Base-by-base conservation (phyloP, 2,797 vertebrate species). In the Sebastes goodei region DNA sequence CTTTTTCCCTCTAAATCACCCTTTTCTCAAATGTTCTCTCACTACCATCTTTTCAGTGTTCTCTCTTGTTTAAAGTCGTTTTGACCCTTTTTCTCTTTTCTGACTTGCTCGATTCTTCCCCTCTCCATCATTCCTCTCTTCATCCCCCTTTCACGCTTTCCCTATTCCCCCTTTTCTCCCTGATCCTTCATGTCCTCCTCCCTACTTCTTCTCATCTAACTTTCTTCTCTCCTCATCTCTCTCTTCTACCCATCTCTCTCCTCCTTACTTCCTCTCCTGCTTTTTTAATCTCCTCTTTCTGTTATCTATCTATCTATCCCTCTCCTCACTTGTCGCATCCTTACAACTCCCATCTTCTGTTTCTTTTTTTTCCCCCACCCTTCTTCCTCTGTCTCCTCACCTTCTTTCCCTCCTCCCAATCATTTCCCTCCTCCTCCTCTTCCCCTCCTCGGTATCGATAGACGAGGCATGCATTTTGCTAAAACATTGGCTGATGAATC, bases 401-500 rank as follows among this genome's bases (percentile, higher is more conserved):
- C 38, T 4, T 59, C 59, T 57, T 72, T 65, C 65, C 63, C 74
- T 63, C 72, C 73, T 66, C 21, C 21, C 53, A 70, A 65, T 60
- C 70, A 33, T 56, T n/a, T 62, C 46, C 52, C 73, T 78, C 69
- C 78, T 78, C 69, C 78, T 78, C 71, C 38, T 62, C 55, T 65
- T 78, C 61, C 77, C 71, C 73, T 85, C 69, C 76, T 81, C 42
- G 10, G 46, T 94, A 94, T 94, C 56, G 93, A 94, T 92, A 91
- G 86, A 89, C 81, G 79, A 92, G 84, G 59, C 87, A 81, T 93
- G 91, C 92, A 93, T 94, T 93, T 94, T 92, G 92, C 94, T 94
- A 94, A 94, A 94, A 94, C 92, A 93, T 80, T 87, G 91, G 84
- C 92, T 93, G 78, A 95, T 95, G 94, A 94, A 95, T 95, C 93